phyloP scores from a whole-genome alignment of 2,113 vertebrate species.

The Ivindomyrus marchei region DNA sequence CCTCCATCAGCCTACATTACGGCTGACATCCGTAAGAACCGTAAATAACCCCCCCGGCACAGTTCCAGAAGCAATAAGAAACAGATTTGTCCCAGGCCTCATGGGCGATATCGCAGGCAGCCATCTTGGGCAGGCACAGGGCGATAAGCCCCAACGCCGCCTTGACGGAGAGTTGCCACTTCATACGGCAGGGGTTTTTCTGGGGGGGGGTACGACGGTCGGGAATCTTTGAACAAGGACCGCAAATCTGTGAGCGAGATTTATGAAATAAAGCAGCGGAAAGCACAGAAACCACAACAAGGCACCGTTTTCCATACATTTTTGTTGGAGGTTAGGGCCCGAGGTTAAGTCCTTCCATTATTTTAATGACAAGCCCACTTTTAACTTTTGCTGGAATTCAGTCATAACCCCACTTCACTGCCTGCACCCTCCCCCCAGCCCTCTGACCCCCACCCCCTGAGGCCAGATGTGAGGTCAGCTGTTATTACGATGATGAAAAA shows the following conservation, averaged over 20 bases:
- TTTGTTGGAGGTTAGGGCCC: background rate
- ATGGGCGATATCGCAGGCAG: constrained; percentile 27
- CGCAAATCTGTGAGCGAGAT: background rate
- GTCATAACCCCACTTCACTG: background rate
- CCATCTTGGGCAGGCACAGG: background rate
- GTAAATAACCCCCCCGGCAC: background rate
- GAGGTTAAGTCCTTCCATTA: constrained; percentile 14
- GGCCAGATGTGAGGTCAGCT: constrained; percentile 54
- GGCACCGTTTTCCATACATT: background rate
- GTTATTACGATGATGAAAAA: constrained; percentile 53
- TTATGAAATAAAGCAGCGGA: background rate
- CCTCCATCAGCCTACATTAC: background rate
- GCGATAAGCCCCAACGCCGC: background rate
- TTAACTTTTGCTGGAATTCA: constrained; percentile 17
- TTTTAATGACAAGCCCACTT: constrained; percentile 17
- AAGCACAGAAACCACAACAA: background rate
- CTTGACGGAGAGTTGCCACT: background rate
- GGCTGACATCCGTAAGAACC: background rate
- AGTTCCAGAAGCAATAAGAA: constrained; percentile 36
- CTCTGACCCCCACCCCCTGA: constrained; percentile 18
- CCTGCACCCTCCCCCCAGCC: background rate
- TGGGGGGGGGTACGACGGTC: background rate
- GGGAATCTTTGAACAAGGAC: background rate
- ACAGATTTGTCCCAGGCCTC: constrained; percentile 30
- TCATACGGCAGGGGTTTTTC: background rate